These are phyloP conservation scores for Acanthisitta chloris DNA, from an alignment of 2,113 vertebrate species.

Conservation along the genomic window DNA sequence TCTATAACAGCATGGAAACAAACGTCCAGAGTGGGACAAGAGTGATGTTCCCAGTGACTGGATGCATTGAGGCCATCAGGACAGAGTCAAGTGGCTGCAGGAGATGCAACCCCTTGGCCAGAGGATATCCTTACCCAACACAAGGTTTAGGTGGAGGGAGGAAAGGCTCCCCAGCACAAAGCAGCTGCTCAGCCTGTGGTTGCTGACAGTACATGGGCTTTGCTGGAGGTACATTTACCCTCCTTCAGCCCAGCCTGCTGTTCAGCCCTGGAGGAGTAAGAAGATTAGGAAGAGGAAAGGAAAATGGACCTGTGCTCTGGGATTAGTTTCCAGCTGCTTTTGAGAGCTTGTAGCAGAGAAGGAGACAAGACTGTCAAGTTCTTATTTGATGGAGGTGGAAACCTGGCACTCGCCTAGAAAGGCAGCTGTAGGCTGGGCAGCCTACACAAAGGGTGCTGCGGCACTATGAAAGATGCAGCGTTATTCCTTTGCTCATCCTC, in stretches of 20 bases:
- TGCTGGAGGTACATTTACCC: neutral
- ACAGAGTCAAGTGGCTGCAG: neutral
- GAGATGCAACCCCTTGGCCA: rapidly evolving
- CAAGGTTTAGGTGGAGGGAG: neutral
- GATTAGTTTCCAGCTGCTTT: neutral
- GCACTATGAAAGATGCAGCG: neutral
- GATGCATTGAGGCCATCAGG: neutral
- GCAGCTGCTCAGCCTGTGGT: neutral
- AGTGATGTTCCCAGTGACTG: rapidly evolving
- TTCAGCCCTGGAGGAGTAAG: neutral
- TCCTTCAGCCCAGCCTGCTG: neutral
- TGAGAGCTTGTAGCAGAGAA: neutral
- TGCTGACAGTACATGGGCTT: rapidly evolving
- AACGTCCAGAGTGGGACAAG: neutral
- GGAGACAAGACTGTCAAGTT: neutral
- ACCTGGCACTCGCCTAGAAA: neutral
- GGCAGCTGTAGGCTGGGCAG: neutral
- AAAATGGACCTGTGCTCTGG: neutral
- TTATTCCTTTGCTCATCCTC: neutral
- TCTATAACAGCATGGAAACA: neutral
- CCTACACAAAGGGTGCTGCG: neutral
- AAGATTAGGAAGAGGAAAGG: neutral
- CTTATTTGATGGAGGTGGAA: neutral
- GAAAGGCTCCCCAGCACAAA: neutral
- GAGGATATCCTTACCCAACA: neutral